Base-by-base conservation (phyloP, 2,113 vertebrate genomes). In the Ammospiza caudacuta region DNA sequence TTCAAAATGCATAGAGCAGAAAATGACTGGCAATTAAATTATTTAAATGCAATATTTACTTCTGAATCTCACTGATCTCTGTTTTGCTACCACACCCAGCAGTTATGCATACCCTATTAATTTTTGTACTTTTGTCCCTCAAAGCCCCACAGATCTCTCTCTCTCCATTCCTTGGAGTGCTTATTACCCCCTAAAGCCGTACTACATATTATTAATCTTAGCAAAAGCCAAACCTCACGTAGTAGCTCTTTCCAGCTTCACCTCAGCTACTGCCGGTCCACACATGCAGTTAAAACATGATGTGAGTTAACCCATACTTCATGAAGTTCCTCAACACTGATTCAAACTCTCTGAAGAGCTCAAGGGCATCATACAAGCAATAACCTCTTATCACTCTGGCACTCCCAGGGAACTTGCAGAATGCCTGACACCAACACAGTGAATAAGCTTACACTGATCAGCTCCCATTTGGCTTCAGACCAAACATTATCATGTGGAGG, bases 171-270 rank as follows among this genome's bases (percentile, higher is more conserved):
- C 17, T n/a, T 52, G 67, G 25, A 25, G 15, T 3, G 25, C 20
- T 59, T 8, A 15, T 59, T 63, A 58, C 6, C 68, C 43, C 24
- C 68, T 54, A 41, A 70, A 70, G 52, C 9, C 54, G 35, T 16
- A 57, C 35, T 74, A 28, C 0, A 0, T 41, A 41, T 35, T 35
- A 43, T 17, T 21, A 35, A 76, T 25, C 25, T 59, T 18, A 59
- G 62, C 29, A 83, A 89, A 81, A 81, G 20, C 33, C 47, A 90
- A 79, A n/a, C 3, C 27, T 25, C 18, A 15, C 1, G 1, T 44
- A 74, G 35, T 8, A 58, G 29, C 15, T 63, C 64, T 74, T 86
- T 74, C 16, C 72, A 82, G 52, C 28, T 43, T 51, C 39, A 87
- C 24, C 27, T 86, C 61, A 89, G 61, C 23, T 63, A 77, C 47